A percentile compares a stretch with the other conserved stretches of the same genome.
phyloP scores from a whole-genome alignment of 2,888 invertebrate species.

The Drosophila aldrichi region DNA sequence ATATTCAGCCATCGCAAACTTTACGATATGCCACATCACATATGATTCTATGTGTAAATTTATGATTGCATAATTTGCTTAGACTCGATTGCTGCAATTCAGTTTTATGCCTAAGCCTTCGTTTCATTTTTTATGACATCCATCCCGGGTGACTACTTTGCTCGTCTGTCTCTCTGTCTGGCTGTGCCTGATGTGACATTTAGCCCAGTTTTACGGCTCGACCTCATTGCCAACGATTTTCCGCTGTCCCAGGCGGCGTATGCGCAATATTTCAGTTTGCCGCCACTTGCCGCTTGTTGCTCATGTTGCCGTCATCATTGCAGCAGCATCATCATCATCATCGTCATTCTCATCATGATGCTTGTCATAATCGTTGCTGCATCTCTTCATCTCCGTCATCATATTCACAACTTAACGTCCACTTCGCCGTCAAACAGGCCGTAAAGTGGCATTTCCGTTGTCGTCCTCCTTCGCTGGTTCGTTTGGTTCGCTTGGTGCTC shows the following conservation, averaged over 20 bases:
- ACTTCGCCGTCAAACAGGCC: conserved; percentile 79
- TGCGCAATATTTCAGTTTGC: conserved; percentile 66
- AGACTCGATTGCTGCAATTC: conserved; percentile 50
- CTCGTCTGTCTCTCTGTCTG: background rate
- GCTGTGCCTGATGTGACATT: conserved; percentile 59
- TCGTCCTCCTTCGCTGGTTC: conserved; percentile 56
- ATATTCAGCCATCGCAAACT: conserved; percentile 2
- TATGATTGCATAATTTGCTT: conserved; percentile 54
- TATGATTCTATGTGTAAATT: conserved; percentile 32
- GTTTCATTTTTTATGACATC: conserved; percentile 59
- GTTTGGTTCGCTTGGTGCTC: conserved; percentile 23
- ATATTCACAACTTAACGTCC: conserved; percentile 80
- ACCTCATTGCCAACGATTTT: conserved; percentile 60
- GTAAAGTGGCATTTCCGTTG: conserved; percentile 80
- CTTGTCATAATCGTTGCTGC: conserved; percentile 20
- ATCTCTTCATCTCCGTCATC: conserved; percentile 64
- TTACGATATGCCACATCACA: conserved; percentile 5
- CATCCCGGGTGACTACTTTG: conserved; percentile 26
- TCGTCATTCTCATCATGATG: conserved; percentile 26
- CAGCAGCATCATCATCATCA: conserved; percentile 31
- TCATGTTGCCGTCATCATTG: conserved; percentile 32
- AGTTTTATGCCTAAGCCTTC: conserved; percentile 72
- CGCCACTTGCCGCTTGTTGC: conserved; percentile 42
- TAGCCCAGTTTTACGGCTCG: conserved; percentile 76
- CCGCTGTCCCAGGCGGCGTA: conserved; percentile 58